Conservation (phyloP, 2,797 vertebrate species). For the Selene dorsalis region DNA sequence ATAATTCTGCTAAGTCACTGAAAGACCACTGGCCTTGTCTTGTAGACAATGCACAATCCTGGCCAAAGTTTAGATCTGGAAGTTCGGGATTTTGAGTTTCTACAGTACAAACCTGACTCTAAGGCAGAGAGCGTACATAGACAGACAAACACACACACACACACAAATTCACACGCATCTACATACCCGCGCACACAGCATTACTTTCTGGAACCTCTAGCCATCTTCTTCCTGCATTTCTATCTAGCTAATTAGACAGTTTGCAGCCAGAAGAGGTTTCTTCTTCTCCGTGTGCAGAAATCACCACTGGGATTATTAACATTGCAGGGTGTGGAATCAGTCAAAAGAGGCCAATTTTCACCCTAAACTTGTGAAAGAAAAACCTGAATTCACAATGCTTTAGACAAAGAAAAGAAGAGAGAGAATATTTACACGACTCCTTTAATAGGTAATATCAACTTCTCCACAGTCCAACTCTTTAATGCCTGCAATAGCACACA, state of each 20-base stretch:
- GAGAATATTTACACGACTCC: constrained; percentile 8
- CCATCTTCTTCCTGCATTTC: constrained; percentile 42
- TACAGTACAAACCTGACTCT: constrained; percentile 47
- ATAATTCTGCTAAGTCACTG: constrained; percentile 56
- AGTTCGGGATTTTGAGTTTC: constrained; percentile 47
- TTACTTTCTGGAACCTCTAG: constrained; percentile 29
- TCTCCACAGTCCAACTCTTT: constrained; percentile 10
- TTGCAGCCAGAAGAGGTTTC: constrained; percentile 41
- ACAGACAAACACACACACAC: constrained; percentile 30
- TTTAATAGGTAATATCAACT: constrained; percentile 24
- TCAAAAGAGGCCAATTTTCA: constrained; percentile 22
- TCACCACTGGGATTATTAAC: constrained; percentile 51
- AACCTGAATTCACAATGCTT: constrained; percentile 31
- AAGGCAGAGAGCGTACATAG: constrained; percentile 16
- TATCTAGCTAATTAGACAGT: constrained; percentile 46
- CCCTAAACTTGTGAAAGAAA: constrained; percentile 12
- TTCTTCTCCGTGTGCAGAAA: constrained; percentile 25
- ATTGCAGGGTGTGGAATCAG: constrained; percentile 25
- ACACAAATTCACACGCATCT: not conserved
- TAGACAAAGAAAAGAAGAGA: not conserved
- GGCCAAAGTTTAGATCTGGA: constrained; percentile 46
- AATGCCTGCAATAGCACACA: constrained; percentile 16
- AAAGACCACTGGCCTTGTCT: constrained; percentile 55
- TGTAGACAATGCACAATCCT: constrained; percentile 42
- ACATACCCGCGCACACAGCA: constrained; percentile 23